Evolutionary conservation across 2,113 vertebrate genomes (phyloP).

Genomic region (Ammospiza caudacuta): DNA sequence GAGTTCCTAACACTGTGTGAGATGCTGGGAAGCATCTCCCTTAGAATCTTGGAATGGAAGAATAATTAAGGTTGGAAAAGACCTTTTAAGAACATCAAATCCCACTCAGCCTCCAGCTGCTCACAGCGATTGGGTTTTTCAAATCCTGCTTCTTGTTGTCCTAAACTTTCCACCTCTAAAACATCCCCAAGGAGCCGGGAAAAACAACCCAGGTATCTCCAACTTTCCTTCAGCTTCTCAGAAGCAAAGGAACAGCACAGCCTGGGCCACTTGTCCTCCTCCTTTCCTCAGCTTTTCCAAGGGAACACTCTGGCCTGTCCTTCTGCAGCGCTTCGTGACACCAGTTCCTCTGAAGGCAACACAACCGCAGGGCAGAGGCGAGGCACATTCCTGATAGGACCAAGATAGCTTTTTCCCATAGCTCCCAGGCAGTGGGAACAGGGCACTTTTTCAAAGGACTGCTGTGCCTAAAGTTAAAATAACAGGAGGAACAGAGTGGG

Average conservation of each 20-base stretch:
- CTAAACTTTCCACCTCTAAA: neutral
- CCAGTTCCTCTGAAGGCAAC: conserved; percentile 32
- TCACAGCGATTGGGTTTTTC: neutral
- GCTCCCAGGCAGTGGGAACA: conserved; percentile 66
- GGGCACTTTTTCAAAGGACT: conserved; percentile 50
- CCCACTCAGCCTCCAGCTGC: neutral
- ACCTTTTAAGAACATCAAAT: neutral
- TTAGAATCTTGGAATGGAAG: neutral
- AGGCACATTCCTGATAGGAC: conserved; percentile 66
- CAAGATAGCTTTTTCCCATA: conserved; percentile 74
- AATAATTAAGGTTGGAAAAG: neutral
- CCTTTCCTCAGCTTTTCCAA: neutral
- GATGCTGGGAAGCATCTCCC: neutral
- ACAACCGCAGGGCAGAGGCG: conserved; percentile 49
- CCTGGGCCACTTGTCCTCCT: neutral
- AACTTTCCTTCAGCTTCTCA: neutral
- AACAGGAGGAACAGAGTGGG: conserved; percentile 34
- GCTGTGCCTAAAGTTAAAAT: conserved; percentile 67
- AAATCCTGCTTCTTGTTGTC: neutral
- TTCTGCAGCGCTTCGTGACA: neutral
- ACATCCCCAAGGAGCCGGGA: neutral
- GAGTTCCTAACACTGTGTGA: neutral
- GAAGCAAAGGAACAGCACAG: neutral
- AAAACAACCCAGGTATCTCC: neutral
- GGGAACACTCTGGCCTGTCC: neutral